Percentiles rank a stretch among this genome's conserved stretches.
phyloP scores from a whole-genome alignment of 2,113 vertebrate genomes.

The Planiliza haematocheilus region DNA sequence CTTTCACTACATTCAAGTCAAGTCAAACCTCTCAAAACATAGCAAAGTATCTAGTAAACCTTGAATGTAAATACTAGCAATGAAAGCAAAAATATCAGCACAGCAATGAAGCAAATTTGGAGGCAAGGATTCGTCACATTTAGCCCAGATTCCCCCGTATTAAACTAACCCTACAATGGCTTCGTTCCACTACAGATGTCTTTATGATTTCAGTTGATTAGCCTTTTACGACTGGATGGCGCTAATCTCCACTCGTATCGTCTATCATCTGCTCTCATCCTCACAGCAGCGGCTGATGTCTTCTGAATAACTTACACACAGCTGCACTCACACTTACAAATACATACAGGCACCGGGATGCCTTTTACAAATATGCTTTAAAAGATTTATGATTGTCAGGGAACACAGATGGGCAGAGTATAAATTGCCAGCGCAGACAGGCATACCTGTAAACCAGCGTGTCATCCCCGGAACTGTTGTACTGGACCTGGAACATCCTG shows the following conservation, averaged over 20 bases:
- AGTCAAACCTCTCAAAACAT: not conserved
- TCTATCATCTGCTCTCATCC: conserved; percentile 58
- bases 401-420: not conserved
- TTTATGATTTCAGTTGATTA: conserved; percentile 67
- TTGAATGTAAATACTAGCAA: not conserved
- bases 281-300: conserved; percentile 37
- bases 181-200: conserved; percentile 46
- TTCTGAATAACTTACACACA: conserved; percentile 38
- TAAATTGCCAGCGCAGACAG: not conserved
- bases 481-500: conserved; percentile 96
- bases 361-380: not conserved
- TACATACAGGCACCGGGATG: not conserved
- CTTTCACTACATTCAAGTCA: too few relatives aligned
- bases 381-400: not conserved
- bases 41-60: not conserved
- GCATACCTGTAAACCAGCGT: conserved; percentile 93
- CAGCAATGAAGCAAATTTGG: conserved; percentile 6
- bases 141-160: conserved; percentile 3
- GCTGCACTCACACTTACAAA: conserved; percentile 7
- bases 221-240: conserved; percentile 45
- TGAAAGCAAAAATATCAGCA: not conserved
- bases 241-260: conserved; percentile 51
- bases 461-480: conserved; percentile 94
- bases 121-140: conserved; percentile 15
- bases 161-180: conserved; percentile 13